phyloP scores from a whole-genome alignment of 37 sponge, comb jelly and placozoan genomes.

The Crambe crambe region DNA sequence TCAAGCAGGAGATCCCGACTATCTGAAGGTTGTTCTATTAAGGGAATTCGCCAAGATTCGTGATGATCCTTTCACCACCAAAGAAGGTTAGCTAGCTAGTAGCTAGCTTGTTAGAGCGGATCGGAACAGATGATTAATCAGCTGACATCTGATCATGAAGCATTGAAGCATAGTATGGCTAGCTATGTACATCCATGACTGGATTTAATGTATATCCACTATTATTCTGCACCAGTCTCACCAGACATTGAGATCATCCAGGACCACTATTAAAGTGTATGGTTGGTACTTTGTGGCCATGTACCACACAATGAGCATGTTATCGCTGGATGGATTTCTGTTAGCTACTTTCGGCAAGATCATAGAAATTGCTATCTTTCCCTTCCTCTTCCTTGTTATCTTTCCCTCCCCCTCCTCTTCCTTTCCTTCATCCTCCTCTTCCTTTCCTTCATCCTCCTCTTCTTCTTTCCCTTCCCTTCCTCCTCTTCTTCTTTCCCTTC shows the following conservation, averaged over 20 bases:
- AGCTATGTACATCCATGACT: too few relatives aligned
- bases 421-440: neutral
- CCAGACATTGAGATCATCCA: too few relatives aligned
- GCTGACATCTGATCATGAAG: too few relatives aligned
- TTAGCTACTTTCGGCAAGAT: too few relatives aligned
- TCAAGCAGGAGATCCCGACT: slow-evolving; percentile 44
- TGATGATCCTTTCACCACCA: neutral
- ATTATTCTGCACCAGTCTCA: too few relatives aligned
- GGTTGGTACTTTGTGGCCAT: too few relatives aligned
- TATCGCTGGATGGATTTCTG: too few relatives aligned
- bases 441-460: neutral
- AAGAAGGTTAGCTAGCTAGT: slow-evolving; percentile 6
- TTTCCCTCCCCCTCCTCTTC: neutral
- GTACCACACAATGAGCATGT: too few relatives aligned
- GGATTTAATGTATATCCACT: too few relatives aligned
- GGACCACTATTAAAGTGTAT: too few relatives aligned
- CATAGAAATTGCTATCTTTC: too few relatives aligned
- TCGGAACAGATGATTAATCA: neutral
- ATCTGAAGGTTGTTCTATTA: slow-evolving; percentile 33
- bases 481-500: neutral
- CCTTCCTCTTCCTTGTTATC: neutral
- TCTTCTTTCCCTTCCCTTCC: neutral
- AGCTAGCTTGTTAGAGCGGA: neutral
- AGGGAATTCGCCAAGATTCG: neutral
- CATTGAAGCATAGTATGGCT: too few relatives aligned